Conservation (phyloP, 2,113 vertebrate species). For the Puma concolor region DNA sequence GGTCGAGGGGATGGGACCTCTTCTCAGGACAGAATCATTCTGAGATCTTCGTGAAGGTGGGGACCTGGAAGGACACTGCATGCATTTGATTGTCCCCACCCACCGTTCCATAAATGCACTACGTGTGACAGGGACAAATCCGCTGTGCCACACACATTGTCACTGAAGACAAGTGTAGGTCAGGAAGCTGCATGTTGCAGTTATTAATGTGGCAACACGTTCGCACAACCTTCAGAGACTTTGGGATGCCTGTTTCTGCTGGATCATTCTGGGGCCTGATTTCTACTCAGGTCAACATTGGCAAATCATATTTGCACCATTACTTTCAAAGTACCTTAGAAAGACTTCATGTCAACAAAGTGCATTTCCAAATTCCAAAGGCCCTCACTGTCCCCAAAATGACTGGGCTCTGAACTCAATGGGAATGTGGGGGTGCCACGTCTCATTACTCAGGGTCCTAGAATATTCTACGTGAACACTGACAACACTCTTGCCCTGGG, state of each 20-base stretch:
- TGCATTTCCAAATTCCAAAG: too few species aligned
- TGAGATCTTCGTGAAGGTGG: background rate
- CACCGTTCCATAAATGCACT: background rate
- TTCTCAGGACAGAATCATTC: too few species aligned
- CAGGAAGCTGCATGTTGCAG: background rate
- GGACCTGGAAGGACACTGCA: background rate
- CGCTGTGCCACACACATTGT: too few species aligned
- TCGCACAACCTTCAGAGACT: background rate
- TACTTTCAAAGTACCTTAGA: too few species aligned
- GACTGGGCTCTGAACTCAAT: rapidly evolving
- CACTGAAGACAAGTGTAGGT: too few species aligned
- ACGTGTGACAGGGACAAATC: too few species aligned
- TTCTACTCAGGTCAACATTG: background rate
- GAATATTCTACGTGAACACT: background rate
- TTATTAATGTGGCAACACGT: background rate
- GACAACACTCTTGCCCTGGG: background rate
- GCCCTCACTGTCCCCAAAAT: rapidly evolving
- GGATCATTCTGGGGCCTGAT: too few species aligned
- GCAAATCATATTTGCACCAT: rapidly evolving
- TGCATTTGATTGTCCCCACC: background rate
- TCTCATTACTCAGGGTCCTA: too few species aligned
- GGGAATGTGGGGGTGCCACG: too few species aligned
- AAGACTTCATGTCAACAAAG: background rate
- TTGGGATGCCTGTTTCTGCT: background rate
- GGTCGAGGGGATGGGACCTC: background rate